Evolutionary conservation across 2,113 vertebrate species (phyloP).

Genomic region (Larimichthys crocea): DNA sequence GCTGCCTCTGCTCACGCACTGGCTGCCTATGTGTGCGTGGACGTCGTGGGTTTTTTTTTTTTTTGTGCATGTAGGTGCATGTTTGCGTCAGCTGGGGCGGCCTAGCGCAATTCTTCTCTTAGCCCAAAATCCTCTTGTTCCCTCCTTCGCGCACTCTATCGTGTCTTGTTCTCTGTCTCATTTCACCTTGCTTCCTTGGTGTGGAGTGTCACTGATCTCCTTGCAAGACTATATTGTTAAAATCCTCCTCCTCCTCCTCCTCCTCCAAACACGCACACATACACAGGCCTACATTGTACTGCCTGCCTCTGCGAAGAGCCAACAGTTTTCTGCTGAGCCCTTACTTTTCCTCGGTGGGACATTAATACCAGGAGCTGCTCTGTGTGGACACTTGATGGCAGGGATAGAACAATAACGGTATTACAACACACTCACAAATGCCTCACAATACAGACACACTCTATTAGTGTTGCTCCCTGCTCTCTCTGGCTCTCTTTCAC

Average conservation of each 20-base stretch:
- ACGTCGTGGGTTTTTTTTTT: conserved; percentile 19
- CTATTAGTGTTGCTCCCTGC: conserved; percentile 60
- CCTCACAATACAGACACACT: conserved; percentile 64
- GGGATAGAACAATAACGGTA: conserved; percentile 69
- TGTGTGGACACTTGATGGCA: conserved; percentile 66
- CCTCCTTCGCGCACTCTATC: conserved; percentile 19
- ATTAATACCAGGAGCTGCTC: conserved; percentile 72
- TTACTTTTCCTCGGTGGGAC: conserved; percentile 66
- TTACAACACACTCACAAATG: conserved; percentile 62
- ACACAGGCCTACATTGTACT: conserved; percentile 60
- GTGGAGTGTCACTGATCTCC: conserved; percentile 52
- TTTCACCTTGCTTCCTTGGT: conserved; percentile 43
- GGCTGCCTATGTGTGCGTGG: conserved; percentile 38
- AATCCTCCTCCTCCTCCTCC: conserved; percentile 21
- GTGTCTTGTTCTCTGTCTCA: conserved; percentile 33
- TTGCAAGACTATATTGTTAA: conserved; percentile 58
- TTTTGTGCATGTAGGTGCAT: conserved; percentile 47
- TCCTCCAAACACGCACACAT: conserved; percentile 37
- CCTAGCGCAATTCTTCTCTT: conserved; percentile 27
- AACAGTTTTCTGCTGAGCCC: conserved; percentile 74
- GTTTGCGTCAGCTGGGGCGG: conserved; percentile 11
- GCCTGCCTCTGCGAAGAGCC: conserved; percentile 65
- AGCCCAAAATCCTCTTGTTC: conserved; percentile 28
- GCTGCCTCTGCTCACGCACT: conserved; percentile 63
- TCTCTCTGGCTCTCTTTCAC: conserved; percentile 12